Evolutionary conservation across 2,113 vertebrate genomes (phyloP), one percentile per base, ranked within the genome.

Genomic region (Oostethus manadensis): DNA sequence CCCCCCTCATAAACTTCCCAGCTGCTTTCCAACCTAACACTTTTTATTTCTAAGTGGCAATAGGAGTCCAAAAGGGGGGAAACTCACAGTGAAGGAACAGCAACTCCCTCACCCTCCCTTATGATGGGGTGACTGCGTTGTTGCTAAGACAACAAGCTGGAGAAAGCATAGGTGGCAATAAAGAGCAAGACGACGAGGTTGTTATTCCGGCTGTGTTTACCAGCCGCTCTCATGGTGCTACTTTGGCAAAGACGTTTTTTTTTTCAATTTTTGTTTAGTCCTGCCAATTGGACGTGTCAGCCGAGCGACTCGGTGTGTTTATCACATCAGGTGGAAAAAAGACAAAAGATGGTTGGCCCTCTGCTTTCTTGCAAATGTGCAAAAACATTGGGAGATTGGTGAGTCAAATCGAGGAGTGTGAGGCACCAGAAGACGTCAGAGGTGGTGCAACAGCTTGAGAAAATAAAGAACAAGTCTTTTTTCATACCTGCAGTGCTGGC

Each of bases 131-230:
- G 76, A 74, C 77, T 63, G 62, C 84, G 14, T 74, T 60, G 85
- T 88, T 88, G 84, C 85, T 84, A 86, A 76, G 87, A 88, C 87
- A 85, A 88, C 87, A 76, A 16, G 54, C 80, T 56, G 66, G 70
- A 60, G 82, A 71, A 65, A 75, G 77, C 77, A 73, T 48, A 73
- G 76, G 76, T 75, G 79, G 77, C 77, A 74, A 61, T 58, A 73
- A 77, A 66, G 62, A 60, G 62, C 49, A 29, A 46, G 60, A 57
- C 54, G 58, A 59, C 64, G 74, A 71, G 71, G 78, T 50, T 71
- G 78, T 81, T 79, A 76, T 71, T 65, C 68, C 3, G 59, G 65
- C 55, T 54, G 63, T 70, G 56, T 80, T 80, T 79, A 81, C 76
- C 76, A 75, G 73, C 58, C 63, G 71, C 73, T 80, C 73, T 76